Conservation (phyloP, 2,797 vertebrate species). For the Galago senegalensis region DNA sequence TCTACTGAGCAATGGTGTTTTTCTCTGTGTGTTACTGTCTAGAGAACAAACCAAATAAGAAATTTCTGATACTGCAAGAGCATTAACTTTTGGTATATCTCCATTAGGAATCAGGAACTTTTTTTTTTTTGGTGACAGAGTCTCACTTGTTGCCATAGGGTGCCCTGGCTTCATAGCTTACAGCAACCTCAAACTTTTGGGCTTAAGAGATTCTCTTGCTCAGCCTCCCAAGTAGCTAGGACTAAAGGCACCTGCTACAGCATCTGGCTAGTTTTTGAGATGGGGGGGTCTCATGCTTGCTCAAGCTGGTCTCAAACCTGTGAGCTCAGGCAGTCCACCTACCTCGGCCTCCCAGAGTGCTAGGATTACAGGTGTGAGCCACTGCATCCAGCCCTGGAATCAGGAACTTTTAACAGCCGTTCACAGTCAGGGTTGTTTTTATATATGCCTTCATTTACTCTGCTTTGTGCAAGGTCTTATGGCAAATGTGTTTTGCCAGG, state of each 20-base stretch:
- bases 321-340: too few species aligned
- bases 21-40: not conserved
- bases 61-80: not conserved
- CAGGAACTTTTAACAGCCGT: conserved; percentile 9
- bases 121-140: not conserved
- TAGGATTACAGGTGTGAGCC: too few species aligned
- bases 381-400: not conserved
- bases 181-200: too few species aligned
- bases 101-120: not conserved
- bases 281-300: too few species aligned
- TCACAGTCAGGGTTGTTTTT: conserved; percentile 30
- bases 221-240: too few species aligned
- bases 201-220: too few species aligned
- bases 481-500: not conserved
- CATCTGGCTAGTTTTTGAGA: too few species aligned
- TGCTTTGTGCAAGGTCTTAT: conserved; percentile 31
- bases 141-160: too few species aligned
- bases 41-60: not conserved
- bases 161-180: too few species aligned
- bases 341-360: too few species aligned
- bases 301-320: too few species aligned
- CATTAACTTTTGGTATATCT: not conserved
- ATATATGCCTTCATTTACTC: conserved; percentile 63
- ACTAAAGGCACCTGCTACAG: too few species aligned
- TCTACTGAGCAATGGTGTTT: not conserved